Conservation (phyloP, 2,888 invertebrate species). For the Bombylius major region DNA sequence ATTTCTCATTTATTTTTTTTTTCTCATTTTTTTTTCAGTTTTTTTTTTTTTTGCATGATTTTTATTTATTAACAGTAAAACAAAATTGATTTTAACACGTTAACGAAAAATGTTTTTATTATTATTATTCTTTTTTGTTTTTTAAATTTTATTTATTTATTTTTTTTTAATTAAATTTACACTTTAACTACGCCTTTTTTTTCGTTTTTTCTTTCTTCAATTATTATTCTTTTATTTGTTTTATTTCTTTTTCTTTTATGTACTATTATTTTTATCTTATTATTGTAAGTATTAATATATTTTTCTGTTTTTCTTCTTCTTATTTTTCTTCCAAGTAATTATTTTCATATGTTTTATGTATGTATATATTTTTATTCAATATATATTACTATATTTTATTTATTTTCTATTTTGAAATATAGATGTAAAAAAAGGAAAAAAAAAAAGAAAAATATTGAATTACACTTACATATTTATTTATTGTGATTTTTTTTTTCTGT, state of each 20-base stretch:
- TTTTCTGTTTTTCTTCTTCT: too few relatives aligned
- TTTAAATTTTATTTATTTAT: neutral
- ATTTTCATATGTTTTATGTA: too few relatives aligned
- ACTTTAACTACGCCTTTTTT: slow-evolving; percentile 11
- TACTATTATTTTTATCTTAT: neutral
- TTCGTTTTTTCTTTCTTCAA: too few relatives aligned
- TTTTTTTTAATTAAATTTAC: slow-evolving; percentile 11
- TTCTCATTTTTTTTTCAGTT: neutral
- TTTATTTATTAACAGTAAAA: neutral
- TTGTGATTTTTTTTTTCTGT: too few relatives aligned
- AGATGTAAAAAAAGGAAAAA: too few relatives aligned
- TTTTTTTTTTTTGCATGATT: neutral
- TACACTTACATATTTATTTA: too few relatives aligned
- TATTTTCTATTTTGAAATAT: too few relatives aligned
- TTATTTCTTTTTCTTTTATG: neutral
- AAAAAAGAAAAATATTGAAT: too few relatives aligned
- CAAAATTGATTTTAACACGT: slow-evolving; percentile 8
- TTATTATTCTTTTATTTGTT: slow-evolving; percentile 7
- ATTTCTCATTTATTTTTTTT: neutral
- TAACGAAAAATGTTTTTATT: slow-evolving; percentile 13
- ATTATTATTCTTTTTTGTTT: neutral
- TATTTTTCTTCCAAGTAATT: too few relatives aligned
- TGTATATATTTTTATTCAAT: too few relatives aligned
- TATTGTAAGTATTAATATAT: too few relatives aligned
- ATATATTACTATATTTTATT: too few relatives aligned